These are phyloP conservation scores for Cephus pygmeus DNA, from an alignment of 2,888 invertebrate species.

Conservation along the genomic window DNA sequence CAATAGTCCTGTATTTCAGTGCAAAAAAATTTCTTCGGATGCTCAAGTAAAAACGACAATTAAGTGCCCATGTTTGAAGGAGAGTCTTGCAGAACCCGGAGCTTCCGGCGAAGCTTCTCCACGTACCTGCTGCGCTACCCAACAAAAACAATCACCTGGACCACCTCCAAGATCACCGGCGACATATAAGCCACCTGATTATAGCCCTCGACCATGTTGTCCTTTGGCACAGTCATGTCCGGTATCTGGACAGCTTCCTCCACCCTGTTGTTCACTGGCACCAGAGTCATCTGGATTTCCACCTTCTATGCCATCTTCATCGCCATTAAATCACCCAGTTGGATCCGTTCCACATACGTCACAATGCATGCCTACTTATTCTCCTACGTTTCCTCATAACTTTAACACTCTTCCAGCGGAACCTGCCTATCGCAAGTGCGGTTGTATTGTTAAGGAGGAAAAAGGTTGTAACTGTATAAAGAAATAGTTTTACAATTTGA, in stretches of 20 bases:
- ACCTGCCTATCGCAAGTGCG: conserved; percentile 18
- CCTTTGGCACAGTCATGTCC: conserved; percentile 16
- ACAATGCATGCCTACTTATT: neutral
- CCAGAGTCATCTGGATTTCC: neutral
- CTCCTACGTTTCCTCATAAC: neutral
- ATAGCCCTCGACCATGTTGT: conserved; percentile 28
- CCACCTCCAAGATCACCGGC: conserved; percentile 13
- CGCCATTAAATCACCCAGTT: neutral
- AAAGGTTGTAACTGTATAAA: conserved; percentile 14
- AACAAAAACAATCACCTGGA: neutral
- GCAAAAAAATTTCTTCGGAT: conserved; percentile 45
- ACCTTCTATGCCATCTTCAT: neutral
- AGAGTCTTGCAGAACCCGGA: neutral
- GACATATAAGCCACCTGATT: conserved; percentile 17
- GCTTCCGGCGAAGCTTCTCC: conserved; percentile 11
- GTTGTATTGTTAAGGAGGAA: conserved; percentile 19
- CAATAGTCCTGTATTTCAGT: conserved; percentile 53
- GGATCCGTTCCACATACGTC: neutral
- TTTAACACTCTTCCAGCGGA: neutral
- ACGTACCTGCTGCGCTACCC: conserved; percentile 6
- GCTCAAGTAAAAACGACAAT: conserved; percentile 11
- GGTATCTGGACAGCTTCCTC: neutral
- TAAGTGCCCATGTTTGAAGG: conserved; percentile 9
- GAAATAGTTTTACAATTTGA: neutral
- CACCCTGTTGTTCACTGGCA: neutral